phyloP scores from a whole-genome alignment of 2,888 invertebrate species.

The Tolmerus cingulatus region DNA sequence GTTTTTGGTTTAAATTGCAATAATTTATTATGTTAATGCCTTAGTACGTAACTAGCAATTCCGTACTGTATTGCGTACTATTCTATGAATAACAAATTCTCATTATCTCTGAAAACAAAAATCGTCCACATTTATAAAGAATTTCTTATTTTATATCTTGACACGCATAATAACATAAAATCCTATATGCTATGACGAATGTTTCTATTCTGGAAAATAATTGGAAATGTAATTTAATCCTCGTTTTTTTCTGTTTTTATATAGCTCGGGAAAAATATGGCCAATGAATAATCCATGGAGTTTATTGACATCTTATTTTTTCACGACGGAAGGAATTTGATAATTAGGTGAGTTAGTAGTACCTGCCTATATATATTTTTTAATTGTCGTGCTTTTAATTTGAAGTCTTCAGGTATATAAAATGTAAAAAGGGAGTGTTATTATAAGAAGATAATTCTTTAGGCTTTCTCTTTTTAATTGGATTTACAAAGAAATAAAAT shows the following conservation, averaged over 20 bases:
- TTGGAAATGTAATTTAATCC: not conserved
- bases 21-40: not conserved
- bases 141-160: not conserved
- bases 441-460: too few relatives aligned
- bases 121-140: not conserved
- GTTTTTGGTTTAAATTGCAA: not conserved
- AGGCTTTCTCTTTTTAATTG: too few relatives aligned
- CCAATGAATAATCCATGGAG: not conserved
- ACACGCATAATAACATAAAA: not conserved
- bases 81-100: not conserved
- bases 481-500: too few relatives aligned
- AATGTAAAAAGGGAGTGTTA: not conserved
- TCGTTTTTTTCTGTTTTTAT: not conserved
- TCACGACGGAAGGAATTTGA: not conserved
- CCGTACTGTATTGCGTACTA: too few relatives aligned
- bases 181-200: not conserved
- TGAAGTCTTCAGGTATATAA: not conserved
- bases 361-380: not conserved
- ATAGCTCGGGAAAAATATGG: not conserved
- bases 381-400: not conserved
- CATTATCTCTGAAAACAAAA: not conserved
- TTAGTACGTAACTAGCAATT: too few relatives aligned
- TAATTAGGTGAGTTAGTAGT: not conserved
- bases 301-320: not conserved
- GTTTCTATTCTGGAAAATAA: not conserved